These are phyloP conservation scores for Poeciliopsis turneri DNA, from an alignment of 2,797 vertebrate genomes.

Conservation along the genomic window DNA sequence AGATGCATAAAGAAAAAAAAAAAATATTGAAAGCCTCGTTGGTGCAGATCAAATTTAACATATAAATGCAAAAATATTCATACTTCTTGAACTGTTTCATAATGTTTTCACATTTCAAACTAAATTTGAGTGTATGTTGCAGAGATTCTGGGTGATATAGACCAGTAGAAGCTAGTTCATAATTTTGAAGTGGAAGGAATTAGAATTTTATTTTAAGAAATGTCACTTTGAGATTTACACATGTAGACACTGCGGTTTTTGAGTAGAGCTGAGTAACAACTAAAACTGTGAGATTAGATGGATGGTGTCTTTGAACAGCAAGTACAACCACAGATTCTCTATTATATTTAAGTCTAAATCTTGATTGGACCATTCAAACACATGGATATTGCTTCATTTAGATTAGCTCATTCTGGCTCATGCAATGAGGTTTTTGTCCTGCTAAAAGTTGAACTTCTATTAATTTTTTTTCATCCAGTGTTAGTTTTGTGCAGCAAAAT, in stretches of 20 bases:
- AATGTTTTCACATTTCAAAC: neutral
- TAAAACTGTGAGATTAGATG: neutral
- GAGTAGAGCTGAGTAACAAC: neutral
- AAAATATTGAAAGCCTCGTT: constrained; percentile 6
- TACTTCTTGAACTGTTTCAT: neutral
- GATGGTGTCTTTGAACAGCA: neutral
- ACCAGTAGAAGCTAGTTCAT: too few relatives aligned
- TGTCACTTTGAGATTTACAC: neutral
- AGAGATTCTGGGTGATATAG: too few relatives aligned
- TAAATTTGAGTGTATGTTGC: too few relatives aligned
- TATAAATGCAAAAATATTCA: constrained; percentile 11
- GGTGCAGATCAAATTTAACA: constrained; percentile 14
- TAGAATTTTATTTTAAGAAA: neutral
- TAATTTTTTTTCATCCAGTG: neutral
- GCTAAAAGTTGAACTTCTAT: neutral
- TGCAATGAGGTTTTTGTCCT: neutral
- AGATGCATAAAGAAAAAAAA: constrained; percentile 10
- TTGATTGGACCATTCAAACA: neutral
- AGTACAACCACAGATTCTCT: neutral
- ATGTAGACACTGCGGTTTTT: neutral
- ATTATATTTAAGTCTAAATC: neutral
- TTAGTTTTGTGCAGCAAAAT: neutral
- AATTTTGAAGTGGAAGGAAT: too few relatives aligned
- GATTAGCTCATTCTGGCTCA: neutral
- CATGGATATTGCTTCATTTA: neutral